Percentiles rank a stretch among this genome's conserved stretches.
These are phyloP conservation scores for Oreochromis spilurus DNA, from an alignment of 2,113 vertebrate species.

Conservation along the genomic window DNA sequence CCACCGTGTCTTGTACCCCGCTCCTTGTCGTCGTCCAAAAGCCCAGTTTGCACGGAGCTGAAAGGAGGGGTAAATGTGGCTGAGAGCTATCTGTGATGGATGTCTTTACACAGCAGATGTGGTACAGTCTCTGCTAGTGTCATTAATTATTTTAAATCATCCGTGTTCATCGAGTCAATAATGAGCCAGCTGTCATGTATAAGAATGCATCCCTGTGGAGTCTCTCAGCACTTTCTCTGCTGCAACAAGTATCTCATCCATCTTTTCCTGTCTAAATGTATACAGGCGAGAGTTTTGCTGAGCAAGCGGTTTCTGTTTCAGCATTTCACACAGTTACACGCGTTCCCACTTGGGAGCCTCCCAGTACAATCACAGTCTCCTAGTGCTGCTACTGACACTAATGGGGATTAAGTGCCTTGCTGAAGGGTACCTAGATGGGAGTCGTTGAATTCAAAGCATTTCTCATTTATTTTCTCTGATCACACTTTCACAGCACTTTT, in stretches of 20 bases:
- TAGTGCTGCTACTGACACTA: neutral
- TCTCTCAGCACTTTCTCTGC: neutral
- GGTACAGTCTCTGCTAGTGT: neutral
- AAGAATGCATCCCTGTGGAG: neutral
- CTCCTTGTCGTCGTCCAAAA: neutral
- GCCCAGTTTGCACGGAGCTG: neutral
- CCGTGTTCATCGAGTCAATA: neutral
- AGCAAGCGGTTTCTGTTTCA: neutral
- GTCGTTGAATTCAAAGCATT: neutral
- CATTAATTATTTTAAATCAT: neutral
- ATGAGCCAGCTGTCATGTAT: neutral
- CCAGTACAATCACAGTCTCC: neutral
- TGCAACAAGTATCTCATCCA: conserved; percentile 20
- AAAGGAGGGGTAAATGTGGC: neutral
- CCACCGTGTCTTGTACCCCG: neutral
- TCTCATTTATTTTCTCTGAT: neutral
- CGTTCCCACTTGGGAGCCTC: neutral
- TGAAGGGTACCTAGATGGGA: conserved; percentile 18
- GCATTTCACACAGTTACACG: neutral
- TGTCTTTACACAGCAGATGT: neutral
- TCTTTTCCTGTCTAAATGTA: conserved; percentile 9
- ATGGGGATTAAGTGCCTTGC: conserved; percentile 9
- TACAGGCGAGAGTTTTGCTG: conserved; percentile 1
- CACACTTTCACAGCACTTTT: neutral
- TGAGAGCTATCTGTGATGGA: neutral